phyloP scores from a whole-genome alignment of 2,888 invertebrate genomes.

The Epistrophe grossulariae region DNA sequence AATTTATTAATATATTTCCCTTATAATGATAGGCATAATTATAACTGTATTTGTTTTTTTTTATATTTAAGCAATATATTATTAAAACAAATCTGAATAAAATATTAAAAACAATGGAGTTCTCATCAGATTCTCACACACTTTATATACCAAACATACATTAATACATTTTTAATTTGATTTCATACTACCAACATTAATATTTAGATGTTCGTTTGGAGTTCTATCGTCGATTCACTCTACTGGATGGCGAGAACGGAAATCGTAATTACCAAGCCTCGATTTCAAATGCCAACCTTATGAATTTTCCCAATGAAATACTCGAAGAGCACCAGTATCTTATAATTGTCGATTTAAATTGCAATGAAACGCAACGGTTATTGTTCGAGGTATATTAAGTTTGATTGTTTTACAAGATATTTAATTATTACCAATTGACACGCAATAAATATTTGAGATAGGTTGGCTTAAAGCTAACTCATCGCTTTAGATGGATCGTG shows the following conservation, averaged over 20 bases:
- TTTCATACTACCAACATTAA: background rate
- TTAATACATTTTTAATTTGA: background rate
- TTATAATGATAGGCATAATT: too few relatives aligned
- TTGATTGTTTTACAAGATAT: slow-evolving; percentile 13
- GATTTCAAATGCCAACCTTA: slow-evolving; percentile 58
- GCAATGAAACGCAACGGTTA: slow-evolving; percentile 60
- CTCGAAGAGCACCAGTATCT: slow-evolving; percentile 76
- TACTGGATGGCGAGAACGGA: slow-evolving; percentile 48
- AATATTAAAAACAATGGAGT: too few relatives aligned
- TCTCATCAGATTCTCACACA: too few relatives aligned
- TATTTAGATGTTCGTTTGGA: slow-evolving; percentile 56
- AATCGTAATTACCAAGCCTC: slow-evolving; percentile 70
- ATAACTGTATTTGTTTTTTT: too few relatives aligned
- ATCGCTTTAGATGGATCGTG: slow-evolving; percentile 73
- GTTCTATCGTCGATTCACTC: slow-evolving; percentile 59
- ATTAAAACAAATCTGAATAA: too few relatives aligned
- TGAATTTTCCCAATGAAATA: slow-evolving; percentile 71
- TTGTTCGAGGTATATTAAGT: slow-evolving; percentile 52
- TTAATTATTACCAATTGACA: slow-evolving; percentile 48
- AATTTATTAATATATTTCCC: too few relatives aligned
- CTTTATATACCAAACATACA: background rate
- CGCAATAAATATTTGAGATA: slow-evolving; percentile 47
- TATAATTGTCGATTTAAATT: slow-evolving; percentile 77
- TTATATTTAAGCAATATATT: too few relatives aligned
- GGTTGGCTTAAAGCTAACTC: slow-evolving; percentile 61